A percentile compares a stretch with the other conserved stretches of the same genome.
Evolutionary conservation across 1,140 invertebrate genomes (phyloP).

Genomic region (Formica exsecta): DNA sequence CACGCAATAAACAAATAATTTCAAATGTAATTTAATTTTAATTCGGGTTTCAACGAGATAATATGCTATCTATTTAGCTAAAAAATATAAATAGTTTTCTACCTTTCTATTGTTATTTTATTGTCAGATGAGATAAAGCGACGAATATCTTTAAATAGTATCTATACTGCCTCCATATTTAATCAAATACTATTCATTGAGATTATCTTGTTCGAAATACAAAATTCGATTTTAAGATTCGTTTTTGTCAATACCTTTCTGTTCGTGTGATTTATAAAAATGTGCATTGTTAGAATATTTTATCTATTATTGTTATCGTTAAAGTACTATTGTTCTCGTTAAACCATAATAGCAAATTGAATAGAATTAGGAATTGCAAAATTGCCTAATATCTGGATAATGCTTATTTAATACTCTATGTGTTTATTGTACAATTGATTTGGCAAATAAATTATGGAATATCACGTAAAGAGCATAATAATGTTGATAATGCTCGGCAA

Average conservation of each 20-base stretch:
- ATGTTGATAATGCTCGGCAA: neutral
- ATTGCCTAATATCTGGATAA: conserved; percentile 3
- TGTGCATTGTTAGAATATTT: neutral
- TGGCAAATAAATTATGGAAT: conserved; percentile 29
- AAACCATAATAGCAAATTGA: neutral
- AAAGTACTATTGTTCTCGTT: neutral
- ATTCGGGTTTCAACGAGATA: too few relatives aligned
- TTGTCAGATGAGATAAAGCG: neutral
- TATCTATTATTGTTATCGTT: neutral
- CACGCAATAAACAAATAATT: too few relatives aligned
- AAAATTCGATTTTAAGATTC: neutral
- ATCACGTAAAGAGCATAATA: neutral
- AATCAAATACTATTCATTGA: conserved; percentile 12
- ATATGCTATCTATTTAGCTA: neutral
- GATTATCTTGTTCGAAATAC: neutral
- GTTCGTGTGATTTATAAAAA: neutral
- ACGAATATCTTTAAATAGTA: neutral
- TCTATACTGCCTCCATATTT: neutral
- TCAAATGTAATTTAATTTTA: neutral
- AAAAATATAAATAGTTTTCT: neutral
- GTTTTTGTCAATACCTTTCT: neutral
- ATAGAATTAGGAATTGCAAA: neutral
- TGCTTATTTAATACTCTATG: neutral
- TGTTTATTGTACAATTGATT: conserved; percentile 12
- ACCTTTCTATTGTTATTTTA: neutral